These are phyloP conservation scores for Globodera ellingtonae DNA, from an alignment of 1,140 invertebrate genomes.

Conservation along the genomic window DNA sequence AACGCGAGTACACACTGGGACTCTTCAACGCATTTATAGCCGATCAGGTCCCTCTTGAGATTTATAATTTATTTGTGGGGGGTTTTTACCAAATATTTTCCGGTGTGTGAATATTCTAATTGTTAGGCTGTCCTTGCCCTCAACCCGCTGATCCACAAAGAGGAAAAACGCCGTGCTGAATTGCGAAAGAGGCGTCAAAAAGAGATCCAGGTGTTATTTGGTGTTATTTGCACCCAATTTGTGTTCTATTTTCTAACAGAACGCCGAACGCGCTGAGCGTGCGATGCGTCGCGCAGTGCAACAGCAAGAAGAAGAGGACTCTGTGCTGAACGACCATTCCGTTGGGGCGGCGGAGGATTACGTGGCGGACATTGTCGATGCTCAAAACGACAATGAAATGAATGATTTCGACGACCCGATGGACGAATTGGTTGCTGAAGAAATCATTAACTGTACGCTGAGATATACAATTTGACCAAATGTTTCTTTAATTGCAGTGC, in stretches of 20 bases:
- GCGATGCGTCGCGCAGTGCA: background rate
- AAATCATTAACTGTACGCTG: conserved; percentile 8
- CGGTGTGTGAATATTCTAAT: background rate
- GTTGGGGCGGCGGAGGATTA: conserved; percentile 14
- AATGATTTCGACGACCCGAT: conserved; percentile 36
- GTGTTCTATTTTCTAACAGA: background rate
- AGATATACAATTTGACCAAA: background rate
- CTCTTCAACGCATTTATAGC: conserved; percentile 37
- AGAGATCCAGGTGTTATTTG: conserved; percentile 5
- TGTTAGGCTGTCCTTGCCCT: conserved; percentile 27
- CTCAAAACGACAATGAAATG: background rate
- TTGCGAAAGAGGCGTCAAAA: conserved; percentile 25
- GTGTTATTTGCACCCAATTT: background rate
- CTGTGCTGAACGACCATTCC: background rate
- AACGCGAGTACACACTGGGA: conserved; percentile 36
- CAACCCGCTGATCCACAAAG: conserved; percentile 31
- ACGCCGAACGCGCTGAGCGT: conserved; percentile 4
- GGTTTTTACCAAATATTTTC: background rate
- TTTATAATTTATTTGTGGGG: background rate
- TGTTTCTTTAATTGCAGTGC: background rate
- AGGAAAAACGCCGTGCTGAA: conserved; percentile 31
- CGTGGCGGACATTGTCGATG: background rate
- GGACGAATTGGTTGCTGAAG: conserved; percentile 29
- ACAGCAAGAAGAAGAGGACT: background rate
- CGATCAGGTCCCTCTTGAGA: conserved; percentile 16